phyloP scores from a whole-genome alignment of 2,888 invertebrate species.

The Geotrupes spiniger region DNA sequence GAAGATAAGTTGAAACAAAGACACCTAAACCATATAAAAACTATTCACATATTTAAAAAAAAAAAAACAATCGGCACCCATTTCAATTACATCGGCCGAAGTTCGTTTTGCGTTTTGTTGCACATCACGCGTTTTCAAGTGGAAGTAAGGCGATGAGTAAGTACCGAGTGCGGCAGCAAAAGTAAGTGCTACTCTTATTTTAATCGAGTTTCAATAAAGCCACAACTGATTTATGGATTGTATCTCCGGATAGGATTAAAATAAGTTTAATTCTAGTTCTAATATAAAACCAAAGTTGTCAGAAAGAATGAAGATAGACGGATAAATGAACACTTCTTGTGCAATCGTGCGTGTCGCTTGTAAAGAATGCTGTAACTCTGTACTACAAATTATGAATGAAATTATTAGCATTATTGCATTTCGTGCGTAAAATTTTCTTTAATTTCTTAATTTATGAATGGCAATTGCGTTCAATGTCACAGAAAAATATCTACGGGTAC shows the following conservation, averaged over 20 bases:
- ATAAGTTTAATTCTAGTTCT: constrained; percentile 32
- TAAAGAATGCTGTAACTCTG: neutral
- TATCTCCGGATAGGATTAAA: constrained; percentile 20
- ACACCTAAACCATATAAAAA: too few species aligned
- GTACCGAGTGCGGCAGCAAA: neutral
- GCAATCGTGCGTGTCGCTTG: constrained; percentile 19
- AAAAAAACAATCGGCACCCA: neutral
- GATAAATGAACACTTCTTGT: constrained; percentile 31
- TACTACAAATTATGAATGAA: constrained; percentile 29
- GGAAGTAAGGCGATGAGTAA: too few species aligned
- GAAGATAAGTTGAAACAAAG: too few species aligned
- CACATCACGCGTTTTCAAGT: too few species aligned
- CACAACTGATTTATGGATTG: constrained; percentile 16
- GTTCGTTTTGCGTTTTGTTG: neutral
- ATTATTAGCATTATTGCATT: constrained; percentile 21
- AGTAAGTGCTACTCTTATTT: constrained; percentile 6
- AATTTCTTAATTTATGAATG: constrained; percentile 9
- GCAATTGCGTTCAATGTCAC: constrained; percentile 2
- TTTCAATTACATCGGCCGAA: neutral
- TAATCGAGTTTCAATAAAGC: constrained; percentile 14
- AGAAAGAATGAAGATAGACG: constrained; percentile 22
- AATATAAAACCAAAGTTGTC: constrained; percentile 25
- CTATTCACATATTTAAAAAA: neutral
- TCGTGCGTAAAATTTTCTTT: constrained; percentile 24
- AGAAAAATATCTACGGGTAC: too few species aligned